Base-by-base conservation (phyloP, 1,140 invertebrate species). In the Halesus radiatus region DNA sequence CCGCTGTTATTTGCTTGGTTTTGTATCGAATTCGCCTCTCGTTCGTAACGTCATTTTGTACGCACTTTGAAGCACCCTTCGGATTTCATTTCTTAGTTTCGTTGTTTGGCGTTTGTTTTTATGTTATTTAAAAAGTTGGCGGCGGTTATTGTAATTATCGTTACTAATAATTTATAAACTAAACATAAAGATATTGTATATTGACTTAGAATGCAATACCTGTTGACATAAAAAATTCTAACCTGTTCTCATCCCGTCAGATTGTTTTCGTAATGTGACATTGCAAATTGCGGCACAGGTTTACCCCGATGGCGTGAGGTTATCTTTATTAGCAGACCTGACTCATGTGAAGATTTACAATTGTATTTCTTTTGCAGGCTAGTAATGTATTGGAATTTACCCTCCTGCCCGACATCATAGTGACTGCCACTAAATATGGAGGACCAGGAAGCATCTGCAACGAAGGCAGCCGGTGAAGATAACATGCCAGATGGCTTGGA, bases 101-200 rank as follows among this genome's bases (percentile, higher is more conserved):
- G 45, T 26, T 68, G 58, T 78, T 78, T 32, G 76, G 62, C 60
- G 76, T 68, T 78, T 78, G 76, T 78, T 78, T 58, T 78, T 78
- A 52, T 66, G n/a, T 20, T 72, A 79, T 79, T 72, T 79, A 70
- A 79, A 79, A 79, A 78, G 45, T 60, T 78, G 76, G 76, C 76
- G 76, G 76, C 62, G 37, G 6, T 78, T 16, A 23, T 72, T 52
- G 7, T 18, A 18, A 52, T 45, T 45, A 45, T 45, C 37, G 37
- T 13, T 45, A 13, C 37, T 13, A 45, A 45, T 45, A 45, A 45
- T 45, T 45, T 45, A 45, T 45, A 45, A 45, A 45, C 37, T 45
- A 45, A 45, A 45, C 37, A 45, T 45, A 45, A 45, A 45, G 5
- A 45, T 45, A 37, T 16, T 16, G 15, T 6, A 22, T 66, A 29